A percentile compares a stretch with the other conserved stretches of the same genome.
Conservation (phyloP, 2,888 invertebrate species). For the Tridacna gigas region DNA sequence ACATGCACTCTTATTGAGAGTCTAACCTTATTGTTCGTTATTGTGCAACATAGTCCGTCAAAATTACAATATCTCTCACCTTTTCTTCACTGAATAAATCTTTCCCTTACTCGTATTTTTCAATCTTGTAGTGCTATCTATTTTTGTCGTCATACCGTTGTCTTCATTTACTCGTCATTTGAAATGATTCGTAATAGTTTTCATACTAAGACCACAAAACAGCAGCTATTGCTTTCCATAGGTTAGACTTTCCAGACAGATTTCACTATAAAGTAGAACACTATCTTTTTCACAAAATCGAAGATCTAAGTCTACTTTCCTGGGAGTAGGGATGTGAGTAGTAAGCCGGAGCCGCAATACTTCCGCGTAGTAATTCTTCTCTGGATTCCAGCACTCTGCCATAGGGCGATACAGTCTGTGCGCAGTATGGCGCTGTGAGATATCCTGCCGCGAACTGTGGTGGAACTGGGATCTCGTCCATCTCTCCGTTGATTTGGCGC, state of each 20-base stretch:
- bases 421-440: constrained; percentile 30
- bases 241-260: background rate
- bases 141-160: no score
- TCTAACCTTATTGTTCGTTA: no score
- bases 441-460: constrained; percentile 50
- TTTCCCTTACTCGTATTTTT: no score
- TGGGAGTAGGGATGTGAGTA: constrained; percentile 59
- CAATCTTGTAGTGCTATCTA: no score
- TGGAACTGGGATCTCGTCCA: constrained; percentile 65
- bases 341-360: constrained; percentile 42
- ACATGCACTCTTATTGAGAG: no score
- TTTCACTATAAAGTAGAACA: background rate
- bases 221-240: background rate
- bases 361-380: constrained; percentile 46
- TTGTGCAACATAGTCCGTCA: no score
- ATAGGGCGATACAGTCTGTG: constrained; percentile 38
- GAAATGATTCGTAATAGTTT: background rate
- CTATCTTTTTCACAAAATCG: constrained; percentile 13
- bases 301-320: constrained; percentile 38
- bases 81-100: no score
- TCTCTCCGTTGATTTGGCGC: constrained; percentile 65
- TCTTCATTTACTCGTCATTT: no score
- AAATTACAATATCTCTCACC: no score
- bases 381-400: constrained; percentile 46
- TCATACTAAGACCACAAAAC: background rate